Base-by-base conservation (phyloP, 2,888 invertebrate species). In the Scaptomyza caliginosa region DNA sequence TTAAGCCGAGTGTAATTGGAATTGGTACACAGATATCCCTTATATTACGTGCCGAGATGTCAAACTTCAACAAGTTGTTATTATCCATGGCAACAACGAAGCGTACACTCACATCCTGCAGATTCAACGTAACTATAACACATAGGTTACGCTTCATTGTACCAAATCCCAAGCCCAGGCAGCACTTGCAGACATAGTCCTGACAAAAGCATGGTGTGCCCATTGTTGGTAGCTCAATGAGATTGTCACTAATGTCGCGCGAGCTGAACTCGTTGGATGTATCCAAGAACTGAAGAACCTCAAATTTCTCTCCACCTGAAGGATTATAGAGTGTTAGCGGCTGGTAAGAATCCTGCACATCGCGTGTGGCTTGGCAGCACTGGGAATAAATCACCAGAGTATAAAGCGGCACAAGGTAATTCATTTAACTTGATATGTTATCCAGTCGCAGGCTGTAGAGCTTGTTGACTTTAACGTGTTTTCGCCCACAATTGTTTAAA, bases 401-500 rank as follows among this genome's bases (percentile, higher is more conserved):
- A 11, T 13, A 59, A 46, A 77, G 11, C 34, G 42, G 21, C 34
- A 51, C 67, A 66, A 69, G 62, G 67, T 67, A 43, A 30, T 32
- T 6, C 82, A 84, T 81, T 43, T 6, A 1, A 0, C 10, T 45
- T 17, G 17, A 30, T 17, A 21, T 49, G 21, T 49, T 66, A 62
- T 73, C 59, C 70, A 49, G 56, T 52, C 23, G 36, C 21, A 55
- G 28, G 32, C 21, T 45, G 49, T 23, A 39, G 26, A 32, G 26
- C 19, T 32, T 30, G 23, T 30, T 34, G 63, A 39, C 40, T 65
- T 65, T 3, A 24, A 26, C 43, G 81, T 80, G 83, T 59, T 81
- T 70, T 82, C 45, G 67, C 55, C 30, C 43, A 48, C 83, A 83
- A 73, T 76, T 87, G 83, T 81, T 42, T 56, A 87, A 87, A 84